These are phyloP conservation scores for Drosophila sordidapex DNA, from an alignment of 2,888 invertebrate genomes.

Conservation along the genomic window DNA sequence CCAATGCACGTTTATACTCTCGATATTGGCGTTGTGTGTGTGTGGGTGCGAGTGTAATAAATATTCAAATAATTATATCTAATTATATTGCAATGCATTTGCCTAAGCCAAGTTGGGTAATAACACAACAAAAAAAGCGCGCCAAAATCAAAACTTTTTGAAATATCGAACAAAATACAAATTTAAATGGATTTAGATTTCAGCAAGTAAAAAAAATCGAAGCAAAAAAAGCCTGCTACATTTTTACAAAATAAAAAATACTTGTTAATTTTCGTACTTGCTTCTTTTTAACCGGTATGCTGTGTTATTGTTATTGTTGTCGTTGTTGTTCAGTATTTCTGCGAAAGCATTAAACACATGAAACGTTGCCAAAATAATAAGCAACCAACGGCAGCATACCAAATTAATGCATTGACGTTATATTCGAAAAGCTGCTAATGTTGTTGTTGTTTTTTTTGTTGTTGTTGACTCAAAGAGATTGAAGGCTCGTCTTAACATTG, in stretches of 20 bases:
- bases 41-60: slow-evolving; percentile 18
- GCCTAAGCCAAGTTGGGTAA: slow-evolving; percentile 2
- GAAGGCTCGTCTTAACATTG: slow-evolving; percentile 10
- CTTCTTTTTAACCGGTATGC: slow-evolving; percentile 19
- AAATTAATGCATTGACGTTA: slow-evolving; percentile 11
- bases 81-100: slow-evolving; percentile 16
- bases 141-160: slow-evolving; percentile 16
- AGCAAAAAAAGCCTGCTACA: neutral
- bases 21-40: slow-evolving; percentile 9
- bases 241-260: neutral
- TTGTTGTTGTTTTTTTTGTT: slow-evolving; percentile 5
- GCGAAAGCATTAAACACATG: slow-evolving; percentile 10
- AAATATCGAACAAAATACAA: slow-evolving; percentile 9
- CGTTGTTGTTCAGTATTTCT: slow-evolving; percentile 9
- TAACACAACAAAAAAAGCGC: slow-evolving; percentile 5
- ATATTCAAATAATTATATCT: slow-evolving; percentile 12
- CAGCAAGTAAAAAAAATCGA: slow-evolving; percentile 2
- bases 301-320: slow-evolving; percentile 3
- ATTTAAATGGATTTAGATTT: neutral
- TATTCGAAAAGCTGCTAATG: neutral
- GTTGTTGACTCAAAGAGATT: slow-evolving; percentile 6
- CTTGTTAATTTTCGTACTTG: slow-evolving; percentile 2
- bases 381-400: neutral
- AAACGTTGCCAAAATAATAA: slow-evolving; percentile 27
- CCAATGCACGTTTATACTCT: slow-evolving; percentile 21